phyloP scores from a whole-genome alignment of 1,140 invertebrate genomes.

The Aphidius ervi region DNA sequence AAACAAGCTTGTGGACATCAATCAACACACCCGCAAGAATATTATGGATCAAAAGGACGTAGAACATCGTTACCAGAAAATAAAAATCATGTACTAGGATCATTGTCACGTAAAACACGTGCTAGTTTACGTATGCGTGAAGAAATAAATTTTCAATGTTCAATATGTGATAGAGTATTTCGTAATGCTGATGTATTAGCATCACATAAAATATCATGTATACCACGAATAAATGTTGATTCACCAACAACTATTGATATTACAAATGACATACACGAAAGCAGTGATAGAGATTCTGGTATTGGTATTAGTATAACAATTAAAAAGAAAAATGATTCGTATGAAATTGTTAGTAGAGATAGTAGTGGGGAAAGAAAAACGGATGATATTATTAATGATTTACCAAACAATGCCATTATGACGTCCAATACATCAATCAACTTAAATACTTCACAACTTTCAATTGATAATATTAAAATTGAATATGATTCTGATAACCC shows the following conservation, averaged over 20 bases:
- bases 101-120: slow-evolving; percentile 2
- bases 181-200: slow-evolving; percentile 39
- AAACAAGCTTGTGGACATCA: too few relatives aligned
- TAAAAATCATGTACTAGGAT: too few relatives aligned
- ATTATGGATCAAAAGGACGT: too few relatives aligned
- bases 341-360: slow-evolving; percentile 45
- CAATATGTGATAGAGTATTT: slow-evolving; percentile 37
- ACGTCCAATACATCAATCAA: slow-evolving; percentile 26
- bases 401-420: slow-evolving; percentile 16
- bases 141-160: slow-evolving; percentile 9
- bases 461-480: background rate
- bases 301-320: slow-evolving; percentile 49
- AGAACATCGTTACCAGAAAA: too few relatives aligned
- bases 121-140: slow-evolving; percentile 8
- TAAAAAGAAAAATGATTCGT: slow-evolving; percentile 49
- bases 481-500: background rate
- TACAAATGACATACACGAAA: slow-evolving; percentile 23
- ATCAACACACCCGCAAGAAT: too few relatives aligned
- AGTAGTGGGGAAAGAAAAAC: slow-evolving; percentile 21
- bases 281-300: slow-evolving; percentile 40
- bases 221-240: background rate
- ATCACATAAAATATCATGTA: slow-evolving; percentile 39
- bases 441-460: slow-evolving; percentile 9
- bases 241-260: slow-evolving; percentile 2
- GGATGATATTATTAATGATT: slow-evolving; percentile 7